phyloP scores from a whole-genome alignment of 2,797 vertebrate species.

The Acipenser transmontanus region DNA sequence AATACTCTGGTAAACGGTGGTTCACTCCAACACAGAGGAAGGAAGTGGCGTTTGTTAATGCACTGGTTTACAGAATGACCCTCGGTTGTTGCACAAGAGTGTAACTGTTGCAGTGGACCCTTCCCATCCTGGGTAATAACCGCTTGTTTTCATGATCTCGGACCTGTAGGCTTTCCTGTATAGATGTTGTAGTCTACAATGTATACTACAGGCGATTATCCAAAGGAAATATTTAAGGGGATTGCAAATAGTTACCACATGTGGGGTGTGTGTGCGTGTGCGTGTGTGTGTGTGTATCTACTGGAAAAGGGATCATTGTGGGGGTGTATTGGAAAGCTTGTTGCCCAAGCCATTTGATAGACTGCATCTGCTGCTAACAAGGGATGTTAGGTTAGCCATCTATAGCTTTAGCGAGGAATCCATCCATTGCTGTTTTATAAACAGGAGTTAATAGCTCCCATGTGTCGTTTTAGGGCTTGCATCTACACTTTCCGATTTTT shows the following conservation, averaged over 20 bases:
- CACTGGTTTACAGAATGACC: not conserved
- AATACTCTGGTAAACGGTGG: not conserved
- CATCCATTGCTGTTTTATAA: no score
- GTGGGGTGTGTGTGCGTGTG: conserved; percentile 4
- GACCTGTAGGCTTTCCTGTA: conserved; percentile 4
- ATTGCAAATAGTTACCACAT: conserved; percentile 26
- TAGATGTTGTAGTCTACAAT: conserved; percentile 14
- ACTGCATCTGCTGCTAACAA: no score
- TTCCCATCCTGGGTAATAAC: not conserved
- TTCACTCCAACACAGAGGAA: not conserved
- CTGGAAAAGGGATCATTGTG: not conserved
- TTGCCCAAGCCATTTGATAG: no score
- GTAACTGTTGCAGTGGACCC: not conserved
- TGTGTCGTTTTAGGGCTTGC: no score
- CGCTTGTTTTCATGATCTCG: not conserved
- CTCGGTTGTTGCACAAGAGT: not conserved
- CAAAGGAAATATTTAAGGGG: conserved; percentile 21
- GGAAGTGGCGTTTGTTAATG: not conserved
- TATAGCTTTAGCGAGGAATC: no score
- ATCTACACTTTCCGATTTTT: no score
- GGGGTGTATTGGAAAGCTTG: not conserved
- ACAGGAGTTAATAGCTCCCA: no score
- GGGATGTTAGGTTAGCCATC: no score
- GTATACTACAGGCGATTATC: conserved; percentile 21
- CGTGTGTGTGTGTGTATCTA: not conserved